Conservation (phyloP, 2,113 vertebrate species). For the Plectropomus leopardus region DNA sequence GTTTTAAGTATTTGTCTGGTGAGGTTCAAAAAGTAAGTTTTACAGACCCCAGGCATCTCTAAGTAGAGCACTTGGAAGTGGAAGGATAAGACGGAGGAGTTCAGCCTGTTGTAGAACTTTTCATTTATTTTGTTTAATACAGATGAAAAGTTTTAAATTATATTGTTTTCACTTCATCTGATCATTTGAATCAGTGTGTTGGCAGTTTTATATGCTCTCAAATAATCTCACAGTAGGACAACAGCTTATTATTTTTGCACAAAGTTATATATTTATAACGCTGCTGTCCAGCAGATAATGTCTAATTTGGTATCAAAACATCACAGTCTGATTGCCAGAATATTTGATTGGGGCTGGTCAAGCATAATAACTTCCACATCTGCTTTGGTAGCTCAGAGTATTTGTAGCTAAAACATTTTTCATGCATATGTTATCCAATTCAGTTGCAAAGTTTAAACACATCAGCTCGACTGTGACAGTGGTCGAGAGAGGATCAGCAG, state of each 20-base stretch:
- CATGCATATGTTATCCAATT: background rate
- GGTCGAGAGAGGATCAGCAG: background rate
- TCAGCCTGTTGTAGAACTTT: background rate
- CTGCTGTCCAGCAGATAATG: conserved; percentile 5
- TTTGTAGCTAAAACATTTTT: conserved; percentile 5
- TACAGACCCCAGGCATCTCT: background rate
- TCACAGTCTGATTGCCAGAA: background rate
- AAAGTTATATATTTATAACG: background rate
- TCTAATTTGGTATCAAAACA: conserved; percentile 9
- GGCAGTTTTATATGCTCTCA: background rate
- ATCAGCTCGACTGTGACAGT: background rate
- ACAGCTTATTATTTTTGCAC: conserved; percentile 17
- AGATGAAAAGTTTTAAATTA: background rate
- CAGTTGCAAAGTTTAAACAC: conserved; percentile 9
- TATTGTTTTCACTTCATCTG: background rate
- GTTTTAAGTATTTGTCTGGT: background rate
- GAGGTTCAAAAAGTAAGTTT: background rate
- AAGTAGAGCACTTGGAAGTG: background rate
- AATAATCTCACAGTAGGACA: background rate
- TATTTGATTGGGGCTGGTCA: conserved; percentile 11
- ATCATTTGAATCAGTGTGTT: background rate
- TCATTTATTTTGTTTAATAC: background rate
- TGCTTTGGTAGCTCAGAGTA: conserved; percentile 19
- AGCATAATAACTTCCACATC: conserved; percentile 52
- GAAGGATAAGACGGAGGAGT: background rate